Base-by-base conservation (phyloP, 2,888 invertebrate genomes). In the Tryphoninae sp. region DNA sequence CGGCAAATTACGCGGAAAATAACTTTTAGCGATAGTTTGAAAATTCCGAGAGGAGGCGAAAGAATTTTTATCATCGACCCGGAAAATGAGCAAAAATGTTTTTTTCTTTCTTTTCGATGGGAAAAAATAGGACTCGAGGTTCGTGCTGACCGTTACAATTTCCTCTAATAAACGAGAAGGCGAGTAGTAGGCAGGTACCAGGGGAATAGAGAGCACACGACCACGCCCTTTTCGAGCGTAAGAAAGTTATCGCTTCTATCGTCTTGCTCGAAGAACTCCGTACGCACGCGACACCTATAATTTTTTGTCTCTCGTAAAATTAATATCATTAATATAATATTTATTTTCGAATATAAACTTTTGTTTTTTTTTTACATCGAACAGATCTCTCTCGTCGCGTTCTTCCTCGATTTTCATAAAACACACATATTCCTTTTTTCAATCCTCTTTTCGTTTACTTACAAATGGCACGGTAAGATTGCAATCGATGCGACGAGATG, bases 381-480 rank as follows among this genome's bases (percentile, higher is more conserved):
- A 55, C 16, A 22, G 13, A 45, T 13, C 33, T 33, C 68, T 68
- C 68, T 53, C 68, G 68, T 61, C 26, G 16, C 13, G n/a, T 49
- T 75, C 55, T 65, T 26, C 51, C 42, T 13, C 55, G 51, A 77
- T 72, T 45, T 45, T 62, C 23, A 62, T 58, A 11, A 49, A 16
- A 40, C 53, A 22, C 62, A 11, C 42, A 58, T 55, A 1, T 45
- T 33, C 33, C 6, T 33, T 33, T 64, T 51, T 13, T 45, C 7
- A 55, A 55, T 16, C 55, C 26, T 72, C 59, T 61, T 26, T 19
- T 26, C 49, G 49, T 71, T 49, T 64, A 67, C 45, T 65, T 62
- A 68, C 75, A 75, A 78, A 79, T 82, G 82, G 82, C 79, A 82
- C 79, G 51, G 61, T 64, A 71, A 67, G 40, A 76, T 61, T 23